A percentile compares a stretch with the other conserved stretches of the same genome.
These are phyloP conservation scores for Oophaga pumilio DNA, from an alignment of 2,113 vertebrate species.

Conservation along the genomic window DNA sequence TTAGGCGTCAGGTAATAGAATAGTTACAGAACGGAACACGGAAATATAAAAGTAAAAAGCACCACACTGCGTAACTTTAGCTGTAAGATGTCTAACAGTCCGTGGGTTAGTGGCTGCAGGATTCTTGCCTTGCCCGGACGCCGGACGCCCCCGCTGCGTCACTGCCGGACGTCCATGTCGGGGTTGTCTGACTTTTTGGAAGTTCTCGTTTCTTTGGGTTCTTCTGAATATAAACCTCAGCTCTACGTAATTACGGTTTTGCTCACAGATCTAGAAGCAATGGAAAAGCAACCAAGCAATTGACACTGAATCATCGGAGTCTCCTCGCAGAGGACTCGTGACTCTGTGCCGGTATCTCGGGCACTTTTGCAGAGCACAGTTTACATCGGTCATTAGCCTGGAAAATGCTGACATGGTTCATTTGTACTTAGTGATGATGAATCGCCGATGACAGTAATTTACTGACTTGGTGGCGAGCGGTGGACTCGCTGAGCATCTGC, in stretches of 20 bases:
- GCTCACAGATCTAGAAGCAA: constrained; percentile 3
- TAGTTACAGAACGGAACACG: no score
- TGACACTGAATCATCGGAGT: constrained; percentile 19
- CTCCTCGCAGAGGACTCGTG: not conserved
- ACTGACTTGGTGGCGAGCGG: constrained; percentile 41
- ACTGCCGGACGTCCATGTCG: no score
- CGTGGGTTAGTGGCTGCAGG: no score
- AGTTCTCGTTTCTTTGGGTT: not conserved
- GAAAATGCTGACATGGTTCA: constrained; percentile 49
- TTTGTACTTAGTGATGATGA: constrained; percentile 50
- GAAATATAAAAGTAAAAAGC: no score
- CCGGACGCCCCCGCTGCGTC: no score
- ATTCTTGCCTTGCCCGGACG: no score
- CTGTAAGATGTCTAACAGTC: no score
- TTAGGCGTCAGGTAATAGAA: no score
- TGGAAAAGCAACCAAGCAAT: constrained; percentile 8
- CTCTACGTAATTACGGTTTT: not conserved
- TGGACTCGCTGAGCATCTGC: constrained; percentile 37
- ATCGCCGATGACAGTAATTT: constrained; percentile 47
- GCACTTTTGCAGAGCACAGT: not conserved
- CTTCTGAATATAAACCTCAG: not conserved
- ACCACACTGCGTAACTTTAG: no score
- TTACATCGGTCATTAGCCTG: constrained; percentile 36
- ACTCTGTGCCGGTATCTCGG: not conserved
- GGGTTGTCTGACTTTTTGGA: not conserved